Conservation (phyloP, 1,140 invertebrate species). For the Oreohelix idahoensis region DNA sequence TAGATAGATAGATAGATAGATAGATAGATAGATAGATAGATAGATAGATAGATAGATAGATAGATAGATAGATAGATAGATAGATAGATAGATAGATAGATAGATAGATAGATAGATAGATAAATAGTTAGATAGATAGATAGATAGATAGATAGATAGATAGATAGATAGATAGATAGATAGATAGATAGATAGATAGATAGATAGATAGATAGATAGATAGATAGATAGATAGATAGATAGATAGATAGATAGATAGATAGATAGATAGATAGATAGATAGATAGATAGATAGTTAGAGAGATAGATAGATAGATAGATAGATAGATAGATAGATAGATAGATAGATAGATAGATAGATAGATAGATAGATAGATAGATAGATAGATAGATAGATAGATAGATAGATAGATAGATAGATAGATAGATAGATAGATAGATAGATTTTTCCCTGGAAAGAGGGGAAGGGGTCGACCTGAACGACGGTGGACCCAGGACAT, state of each 20-base stretch:
- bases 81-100: background rate
- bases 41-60: background rate
- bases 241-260: background rate
- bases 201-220: background rate
- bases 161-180: background rate
- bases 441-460: no score
- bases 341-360: no score
- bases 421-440: no score
- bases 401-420: no score
- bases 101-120: conserved; percentile 4
- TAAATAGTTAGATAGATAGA: background rate
- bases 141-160: background rate
- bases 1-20: conserved; percentile 10
- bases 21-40: conserved; percentile 12
- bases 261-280: no score
- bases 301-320: no score
- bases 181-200: conserved; percentile 1
- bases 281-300: no score
- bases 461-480: no score
- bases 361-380: no score
- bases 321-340: no score
- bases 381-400: no score
- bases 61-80: background rate
- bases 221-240: background rate
- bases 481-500: no score